A percentile compares a stretch with the other conserved stretches of the same genome.
These are phyloP conservation scores for Nannobrachium achirus DNA, from an alignment of 2,113 vertebrate species.

Conservation along the genomic window DNA sequence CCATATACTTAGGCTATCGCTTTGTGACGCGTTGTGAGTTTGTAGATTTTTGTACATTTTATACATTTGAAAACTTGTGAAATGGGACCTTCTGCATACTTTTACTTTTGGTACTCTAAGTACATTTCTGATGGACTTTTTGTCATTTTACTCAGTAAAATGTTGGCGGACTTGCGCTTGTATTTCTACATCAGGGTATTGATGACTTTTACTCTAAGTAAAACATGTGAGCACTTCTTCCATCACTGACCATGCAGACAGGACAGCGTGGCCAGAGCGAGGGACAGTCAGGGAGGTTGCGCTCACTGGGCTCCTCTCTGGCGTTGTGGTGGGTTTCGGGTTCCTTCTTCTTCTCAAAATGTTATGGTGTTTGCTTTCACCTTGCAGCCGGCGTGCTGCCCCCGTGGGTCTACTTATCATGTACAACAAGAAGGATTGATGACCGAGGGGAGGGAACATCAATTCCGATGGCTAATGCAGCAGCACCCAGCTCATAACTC, in stretches of 20 bases:
- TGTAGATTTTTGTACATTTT: too few species aligned
- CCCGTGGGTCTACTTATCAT: conserved; percentile 56
- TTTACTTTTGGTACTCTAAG: too few species aligned
- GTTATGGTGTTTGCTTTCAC: conserved; percentile 53
- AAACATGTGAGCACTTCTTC: conserved; percentile 30
- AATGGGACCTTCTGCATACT: too few species aligned
- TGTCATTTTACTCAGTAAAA: too few species aligned
- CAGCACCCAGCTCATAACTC: conserved; percentile 2
- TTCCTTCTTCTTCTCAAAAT: conserved; percentile 39
- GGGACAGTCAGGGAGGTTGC: conserved; percentile 32
- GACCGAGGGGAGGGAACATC: conserved; percentile 10
- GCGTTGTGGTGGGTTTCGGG: conserved; percentile 52
- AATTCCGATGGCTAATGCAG: conserved; percentile 10
- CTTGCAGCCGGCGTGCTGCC: conserved; percentile 26
- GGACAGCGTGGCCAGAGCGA: conserved; percentile 11
- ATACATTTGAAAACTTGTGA: too few species aligned
- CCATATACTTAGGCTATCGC: too few species aligned
- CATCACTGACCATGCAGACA: conserved; percentile 21
- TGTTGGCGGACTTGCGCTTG: too few species aligned
- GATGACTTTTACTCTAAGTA: too few species aligned
- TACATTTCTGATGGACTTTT: too few species aligned
- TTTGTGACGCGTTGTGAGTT: too few species aligned
- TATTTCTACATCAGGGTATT: too few species aligned
- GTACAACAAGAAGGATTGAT: conserved; percentile 53
- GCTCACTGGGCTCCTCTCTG: background rate